Base-by-base conservation (phyloP, 2,113 vertebrate genomes). In the Mesocricetus auratus region DNA sequence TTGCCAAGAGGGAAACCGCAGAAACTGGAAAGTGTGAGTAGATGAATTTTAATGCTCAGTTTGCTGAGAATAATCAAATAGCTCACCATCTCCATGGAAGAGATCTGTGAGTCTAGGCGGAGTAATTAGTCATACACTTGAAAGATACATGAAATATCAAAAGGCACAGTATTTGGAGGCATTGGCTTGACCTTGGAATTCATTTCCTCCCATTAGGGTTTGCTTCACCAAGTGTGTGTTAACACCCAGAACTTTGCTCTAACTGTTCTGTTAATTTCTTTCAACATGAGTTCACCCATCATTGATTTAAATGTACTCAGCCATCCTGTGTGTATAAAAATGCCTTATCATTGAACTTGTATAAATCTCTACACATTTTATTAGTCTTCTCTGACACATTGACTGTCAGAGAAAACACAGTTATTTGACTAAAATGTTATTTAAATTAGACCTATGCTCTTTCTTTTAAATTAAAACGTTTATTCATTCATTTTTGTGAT, bases 331-430 rank as follows among this genome's bases (percentile, higher is more conserved):
- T 85, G 7, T 42, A 50, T 42, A 56, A 62, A 73, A 31, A 6
- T 3, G 3, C 1, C 2, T 60, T 26, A 3, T 2, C 0, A 11
- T 5, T 7, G 5, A 45, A 5, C 3, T 3, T 62, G 36, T 0
- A 0, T 29, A 42, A 0, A 1, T 0, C 4, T 47, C 12, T 13
- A 50, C 4, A 21, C 8, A 82, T 21, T 69, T 10, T 10, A 11
- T 4, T 10, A n/a, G 2, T 87, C 77, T 93, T 56, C 9, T 69
- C n/a, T 39, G 21, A n/a, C 58, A n/a, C 15, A 33, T 0, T 77
- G 56, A 64, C 26, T 86, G 12, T 62, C 9, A 47, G 42, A 36
- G 33, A 56, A 96, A 77, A 39, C 15, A 24, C 1, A 22, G 24
- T 4, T 2, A 56, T 77, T 71, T 12, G 60, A 12, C 66, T 75